A percentile compares a stretch with the other conserved stretches of the same genome.
phyloP scores from a whole-genome alignment of 2,888 invertebrate genomes.

The Allacma fusca region DNA sequence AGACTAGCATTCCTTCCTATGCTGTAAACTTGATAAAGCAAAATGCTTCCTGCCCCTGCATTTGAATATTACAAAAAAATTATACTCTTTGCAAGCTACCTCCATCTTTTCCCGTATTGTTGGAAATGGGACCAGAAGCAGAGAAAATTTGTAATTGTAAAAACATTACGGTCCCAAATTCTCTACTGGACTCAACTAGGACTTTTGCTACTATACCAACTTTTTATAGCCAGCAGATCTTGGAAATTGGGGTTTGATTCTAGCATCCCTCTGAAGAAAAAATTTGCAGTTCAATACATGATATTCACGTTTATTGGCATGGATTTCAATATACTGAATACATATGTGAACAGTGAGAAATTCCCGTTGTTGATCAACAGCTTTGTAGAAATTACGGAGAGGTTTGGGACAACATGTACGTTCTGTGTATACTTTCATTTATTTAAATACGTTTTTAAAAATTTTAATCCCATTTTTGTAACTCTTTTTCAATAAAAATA shows the following conservation, averaged over 20 bases:
- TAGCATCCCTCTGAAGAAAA: not conserved
- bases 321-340: not conserved
- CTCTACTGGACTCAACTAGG: not conserved
- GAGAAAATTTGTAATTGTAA: not conserved
- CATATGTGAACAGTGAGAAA: not conserved
- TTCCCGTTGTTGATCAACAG: not conserved
- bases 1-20: no score
- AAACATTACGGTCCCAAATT: not conserved
- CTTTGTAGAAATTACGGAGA: not conserved
- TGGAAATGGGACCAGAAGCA: not conserved
- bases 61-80: not conserved
- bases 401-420: not conserved
- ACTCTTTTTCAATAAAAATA: no score
- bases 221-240: not conserved
- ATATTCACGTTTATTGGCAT: not conserved
- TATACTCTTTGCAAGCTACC: not conserved
- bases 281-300: not conserved
- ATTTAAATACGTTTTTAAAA: no score
- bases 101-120: not conserved
- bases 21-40: no score
- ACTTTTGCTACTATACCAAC: not conserved
- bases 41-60: not conserved
- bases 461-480: no score
- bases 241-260: not conserved
- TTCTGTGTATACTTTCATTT: not conserved